phyloP scores from a whole-genome alignment of 2,888 invertebrate species.

The Deilephila porcellus region DNA sequence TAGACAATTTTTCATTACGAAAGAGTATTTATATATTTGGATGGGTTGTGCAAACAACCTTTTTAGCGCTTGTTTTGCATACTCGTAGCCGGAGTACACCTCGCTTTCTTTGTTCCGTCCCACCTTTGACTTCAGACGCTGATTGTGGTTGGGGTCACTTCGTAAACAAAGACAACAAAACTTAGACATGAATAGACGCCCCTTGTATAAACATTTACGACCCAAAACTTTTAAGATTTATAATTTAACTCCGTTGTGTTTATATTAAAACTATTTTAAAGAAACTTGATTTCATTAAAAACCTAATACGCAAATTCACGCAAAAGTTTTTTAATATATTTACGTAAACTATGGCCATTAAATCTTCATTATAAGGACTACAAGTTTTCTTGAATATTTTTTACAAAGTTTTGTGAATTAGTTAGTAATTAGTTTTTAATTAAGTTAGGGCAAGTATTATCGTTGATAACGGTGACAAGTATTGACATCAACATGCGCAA shows the following conservation, averaged over 20 bases:
- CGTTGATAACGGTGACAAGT: no score
- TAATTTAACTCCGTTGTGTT: background rate
- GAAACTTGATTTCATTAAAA: background rate
- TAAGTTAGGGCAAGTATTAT: background rate
- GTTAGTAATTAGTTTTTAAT: background rate
- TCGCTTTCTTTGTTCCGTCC: conserved; percentile 22
- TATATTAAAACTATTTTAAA: background rate
- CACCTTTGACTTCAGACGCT: conserved; percentile 14
- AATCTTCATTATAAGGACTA: background rate
- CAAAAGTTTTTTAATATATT: background rate
- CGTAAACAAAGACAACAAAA: conserved; percentile 18
- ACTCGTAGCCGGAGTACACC: background rate
- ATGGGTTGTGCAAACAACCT: background rate
- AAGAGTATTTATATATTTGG: background rate
- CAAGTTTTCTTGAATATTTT: background rate
- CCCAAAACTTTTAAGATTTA: background rate
- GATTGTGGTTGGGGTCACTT: conserved; percentile 26
- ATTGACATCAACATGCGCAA: background rate
- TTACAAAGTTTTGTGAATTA: background rate
- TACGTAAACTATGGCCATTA: conserved; percentile 1
- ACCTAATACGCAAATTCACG: background rate
- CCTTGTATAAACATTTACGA: conserved; percentile 10
- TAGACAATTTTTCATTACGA: background rate
- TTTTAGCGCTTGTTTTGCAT: background rate
- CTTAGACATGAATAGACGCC: conserved; percentile 3